Evolutionary conservation across 64 coral and sea anemone species (phyloP).

Genomic region (Anthopleura sola): DNA sequence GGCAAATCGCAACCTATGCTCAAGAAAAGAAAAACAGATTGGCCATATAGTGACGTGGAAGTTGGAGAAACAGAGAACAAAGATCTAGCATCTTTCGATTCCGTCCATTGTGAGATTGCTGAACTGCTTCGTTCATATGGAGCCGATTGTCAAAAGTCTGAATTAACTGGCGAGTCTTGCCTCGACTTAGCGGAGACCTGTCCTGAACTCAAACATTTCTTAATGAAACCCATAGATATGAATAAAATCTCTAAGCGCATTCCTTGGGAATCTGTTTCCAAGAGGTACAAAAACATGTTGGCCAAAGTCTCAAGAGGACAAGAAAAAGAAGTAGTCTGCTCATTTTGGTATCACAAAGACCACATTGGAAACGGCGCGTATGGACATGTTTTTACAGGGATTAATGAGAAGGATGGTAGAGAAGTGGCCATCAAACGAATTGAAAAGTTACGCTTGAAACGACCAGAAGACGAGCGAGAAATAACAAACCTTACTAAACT

Average conservation of each 20-base stretch:
- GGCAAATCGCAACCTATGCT: not conserved
- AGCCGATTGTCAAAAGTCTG: not conserved
- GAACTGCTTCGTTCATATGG: not conserved
- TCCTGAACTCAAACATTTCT: not conserved
- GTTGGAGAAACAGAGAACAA: not conserved
- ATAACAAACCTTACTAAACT: conserved; percentile 11
- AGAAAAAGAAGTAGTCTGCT: not conserved
- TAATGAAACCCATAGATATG: not conserved
- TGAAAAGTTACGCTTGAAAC: not conserved
- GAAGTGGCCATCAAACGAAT: conserved; percentile 33
- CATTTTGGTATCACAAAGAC: conserved; percentile 5
- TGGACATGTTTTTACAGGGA: conserved; percentile 17
- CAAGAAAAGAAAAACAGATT: not conserved
- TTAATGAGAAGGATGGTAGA: conserved; percentile 14
- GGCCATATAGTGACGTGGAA: not conserved
- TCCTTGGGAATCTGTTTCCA: not conserved
- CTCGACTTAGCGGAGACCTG: conserved; percentile 5
- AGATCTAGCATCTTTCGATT: not conserved
- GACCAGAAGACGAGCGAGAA: conserved; percentile 23
- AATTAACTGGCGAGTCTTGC: not conserved
- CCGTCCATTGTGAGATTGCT: conserved; percentile 3
- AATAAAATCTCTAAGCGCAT: conserved; percentile 1
- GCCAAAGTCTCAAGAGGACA: not conserved
- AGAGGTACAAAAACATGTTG: not conserved
- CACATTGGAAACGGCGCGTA: conserved; percentile 2